Percentiles rank a stretch among this genome's conserved stretches.
These are phyloP conservation scores for Hydrotaea diabolus DNA, from an alignment of 2,888 invertebrate genomes.

Conservation along the genomic window DNA sequence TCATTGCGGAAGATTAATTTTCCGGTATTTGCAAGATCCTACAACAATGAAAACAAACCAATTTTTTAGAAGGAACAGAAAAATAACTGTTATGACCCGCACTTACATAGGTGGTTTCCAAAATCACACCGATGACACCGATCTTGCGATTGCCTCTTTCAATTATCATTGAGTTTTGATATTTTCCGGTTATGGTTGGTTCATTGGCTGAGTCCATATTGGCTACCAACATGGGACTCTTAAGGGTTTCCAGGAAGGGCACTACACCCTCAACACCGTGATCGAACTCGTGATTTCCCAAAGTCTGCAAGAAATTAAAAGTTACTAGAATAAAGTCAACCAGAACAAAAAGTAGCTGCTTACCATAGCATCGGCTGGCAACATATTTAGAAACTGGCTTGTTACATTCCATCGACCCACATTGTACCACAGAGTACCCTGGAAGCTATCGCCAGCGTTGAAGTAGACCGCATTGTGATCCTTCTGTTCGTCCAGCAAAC, in stretches of 20 bases:
- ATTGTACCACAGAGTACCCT: conserved; percentile 92
- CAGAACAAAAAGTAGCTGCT: too few relatives aligned
- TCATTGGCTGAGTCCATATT: conserved; percentile 88
- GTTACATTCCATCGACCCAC: conserved; percentile 88
- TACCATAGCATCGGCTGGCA: conserved; percentile 90
- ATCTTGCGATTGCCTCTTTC: conserved; percentile 85
- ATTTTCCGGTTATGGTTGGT: conserved; percentile 84
- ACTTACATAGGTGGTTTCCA: conserved; percentile 85
- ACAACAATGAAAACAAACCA: not conserved
- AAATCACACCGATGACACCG: conserved; percentile 90
- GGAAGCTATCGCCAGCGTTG: conserved; percentile 92
- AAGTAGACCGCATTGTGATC: conserved; percentile 84
- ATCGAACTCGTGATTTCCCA: conserved; percentile 95
- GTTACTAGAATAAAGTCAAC: too few relatives aligned
- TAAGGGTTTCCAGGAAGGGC: conserved; percentile 85
- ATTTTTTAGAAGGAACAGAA: too few relatives aligned
- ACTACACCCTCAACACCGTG: conserved; percentile 86
- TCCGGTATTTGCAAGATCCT: conserved; percentile 86
- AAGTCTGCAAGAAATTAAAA: conserved; percentile 82
- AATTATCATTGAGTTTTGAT: conserved; percentile 85
- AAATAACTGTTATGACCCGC: not conserved
- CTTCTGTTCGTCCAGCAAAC: conserved; percentile 80
- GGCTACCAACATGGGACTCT: conserved; percentile 86
- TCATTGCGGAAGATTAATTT: conserved; percentile 87
- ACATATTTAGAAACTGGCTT: conserved; percentile 87